Base-by-base conservation (phyloP, 2,113 vertebrate genomes). In the Donacobius atricapilla region DNA sequence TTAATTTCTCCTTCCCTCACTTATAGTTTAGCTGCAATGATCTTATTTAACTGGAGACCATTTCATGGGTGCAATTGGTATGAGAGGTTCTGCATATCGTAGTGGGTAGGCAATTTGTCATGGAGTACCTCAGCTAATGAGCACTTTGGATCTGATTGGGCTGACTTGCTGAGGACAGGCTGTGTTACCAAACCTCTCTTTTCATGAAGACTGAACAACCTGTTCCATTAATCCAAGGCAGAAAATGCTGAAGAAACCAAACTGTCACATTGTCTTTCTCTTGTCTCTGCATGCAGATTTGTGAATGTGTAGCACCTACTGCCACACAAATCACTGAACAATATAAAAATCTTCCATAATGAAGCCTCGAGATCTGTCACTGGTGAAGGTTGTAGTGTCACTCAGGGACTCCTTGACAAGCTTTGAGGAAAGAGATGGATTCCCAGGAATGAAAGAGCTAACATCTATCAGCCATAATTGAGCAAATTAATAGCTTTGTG, bases 381-480 rank as follows among this genome's bases (percentile, higher is more conserved):
- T 48, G 35, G 50, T 87, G 90, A 81, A 95, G 77, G 73, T 28
- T 92, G 86, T 87, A 96, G 68, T 94, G 89, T 87, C 91, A 94
- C 87, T 89, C 53, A 57, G 96, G 95, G 91, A 95, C 88, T 95
- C 24, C 1, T 73, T 96, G 94, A 93, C 91, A 95, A 78, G 78
- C 69, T 91, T 80, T 79, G 65, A 92, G 53, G n/a, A 68, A 71
- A 48, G 92, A 95, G 88, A 88, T 83, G 72, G 83, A 90, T 94
- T 75, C 64, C 65, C 0, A 0, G 56, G 91, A 79, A 42, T 9
- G 50, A 93, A 82, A 73, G 63, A 86, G 28, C 71, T 70, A 48
- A 44, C 92, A 95, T 96, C 95, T 35, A 96, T 97, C 94, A 96
- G 70, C 72, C 31, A 8, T 96, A 96, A 97, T 87, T 96, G 96